Base-by-base conservation (phyloP, 1,140 invertebrate genomes). In the Bombyx mandarina region DNA sequence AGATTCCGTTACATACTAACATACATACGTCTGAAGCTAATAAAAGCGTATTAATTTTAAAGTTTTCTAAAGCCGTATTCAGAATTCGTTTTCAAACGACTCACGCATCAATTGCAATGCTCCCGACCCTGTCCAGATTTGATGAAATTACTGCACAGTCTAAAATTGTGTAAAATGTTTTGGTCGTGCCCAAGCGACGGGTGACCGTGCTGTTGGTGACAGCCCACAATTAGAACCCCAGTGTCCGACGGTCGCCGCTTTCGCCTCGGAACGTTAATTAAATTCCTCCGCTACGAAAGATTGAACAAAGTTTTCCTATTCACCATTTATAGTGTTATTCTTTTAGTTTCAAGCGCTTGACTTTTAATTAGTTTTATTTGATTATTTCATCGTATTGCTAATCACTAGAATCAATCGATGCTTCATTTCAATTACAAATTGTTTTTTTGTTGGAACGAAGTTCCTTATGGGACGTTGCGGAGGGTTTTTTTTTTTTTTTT, bases 221-320 rank as follows among this genome's bases (percentile, higher is more conserved):
- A 78, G 72, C 26, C 58, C 60, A 66, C 71, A 74, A 80, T 80
- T 80, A 74, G 60, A 55, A 26, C 18, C 57, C 56, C 58, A 57
- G 58, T 69, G 68, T 66, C 66, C 66, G 65, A 57, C 49, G 58
- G 9, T 54, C 54, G 60, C 58, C 49, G 54, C 52, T 46, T 49
- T 50, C 48, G 48, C 48, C 10, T 12, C 48, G 66, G 70, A 73
- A 74, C 73, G 69, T 80, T 79, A 82, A 79, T 80, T 78, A 77
- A 79, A 78, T 80, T 75, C 70, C 63, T 54, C 61, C 52, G 50
- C 43, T 12, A 43, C 58, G 59, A 63, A 77, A 75, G 65, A 71
- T 67, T 63, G 60, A 55, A 65, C 45, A 59, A 77, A 79, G 66
- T 78, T 79, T 66, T 44, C 48, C 64, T 56, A 63, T 76, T 78